Percentiles rank a stretch among this genome's conserved stretches.
phyloP scores from a whole-genome alignment of 2,888 invertebrate species.

The Protophormia terraenovae region DNA sequence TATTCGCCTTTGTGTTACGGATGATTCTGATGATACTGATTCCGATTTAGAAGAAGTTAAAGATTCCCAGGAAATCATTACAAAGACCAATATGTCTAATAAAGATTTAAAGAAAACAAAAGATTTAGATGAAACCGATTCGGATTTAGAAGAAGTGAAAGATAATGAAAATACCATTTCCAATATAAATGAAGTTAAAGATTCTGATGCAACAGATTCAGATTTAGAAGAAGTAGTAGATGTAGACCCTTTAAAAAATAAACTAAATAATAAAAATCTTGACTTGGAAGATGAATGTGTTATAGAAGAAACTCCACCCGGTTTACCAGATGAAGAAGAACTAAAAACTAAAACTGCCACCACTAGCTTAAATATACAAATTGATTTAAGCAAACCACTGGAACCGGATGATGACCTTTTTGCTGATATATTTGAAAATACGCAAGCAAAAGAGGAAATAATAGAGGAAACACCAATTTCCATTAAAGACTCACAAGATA shows the following conservation, averaged over 20 bases:
- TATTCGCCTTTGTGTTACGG: constrained; percentile 60
- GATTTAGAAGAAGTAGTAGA: constrained; percentile 64
- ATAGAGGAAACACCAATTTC: neutral
- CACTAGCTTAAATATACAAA: constrained; percentile 35
- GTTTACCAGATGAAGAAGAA: constrained; percentile 40
- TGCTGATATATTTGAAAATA: constrained; percentile 54
- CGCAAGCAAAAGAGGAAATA: neutral
- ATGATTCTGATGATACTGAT: constrained; percentile 61
- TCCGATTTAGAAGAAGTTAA: constrained; percentile 65
- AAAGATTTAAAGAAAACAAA: neutral
- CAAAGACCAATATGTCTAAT: neutral
- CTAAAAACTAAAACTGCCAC: neutral
- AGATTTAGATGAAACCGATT: constrained; percentile 27
- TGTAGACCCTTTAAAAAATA: constrained; percentile 78
- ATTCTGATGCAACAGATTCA: constrained; percentile 57
- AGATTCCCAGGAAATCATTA: neutral
- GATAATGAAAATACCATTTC: constrained; percentile 54
- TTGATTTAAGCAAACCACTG: constrained; percentile 26
- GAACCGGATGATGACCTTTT: constrained; percentile 52
- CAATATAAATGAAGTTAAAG: constrained; percentile 59
- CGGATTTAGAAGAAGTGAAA: constrained; percentile 59
- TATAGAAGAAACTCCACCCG: constrained; percentile 47
- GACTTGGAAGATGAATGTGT: constrained; percentile 58
- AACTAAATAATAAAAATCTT: neutral
- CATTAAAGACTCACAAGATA: no score